These are phyloP conservation scores for Mechanitis messenoides DNA, from an alignment of 2,888 invertebrate species.

Conservation along the genomic window DNA sequence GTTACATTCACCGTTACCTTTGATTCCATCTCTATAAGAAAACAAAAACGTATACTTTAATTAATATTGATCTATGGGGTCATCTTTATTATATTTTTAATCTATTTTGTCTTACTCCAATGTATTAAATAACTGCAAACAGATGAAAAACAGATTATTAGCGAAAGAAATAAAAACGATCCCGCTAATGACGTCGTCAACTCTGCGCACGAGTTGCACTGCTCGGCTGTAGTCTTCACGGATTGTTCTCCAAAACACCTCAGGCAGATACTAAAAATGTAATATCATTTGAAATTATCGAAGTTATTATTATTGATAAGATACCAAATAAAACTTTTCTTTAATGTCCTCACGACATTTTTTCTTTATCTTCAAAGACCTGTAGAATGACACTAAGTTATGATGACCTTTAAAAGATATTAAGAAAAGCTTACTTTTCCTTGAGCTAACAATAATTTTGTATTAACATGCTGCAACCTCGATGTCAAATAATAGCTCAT, in stretches of 20 bases:
- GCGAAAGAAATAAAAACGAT: conserved; percentile 81
- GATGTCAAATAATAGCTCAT: conserved; percentile 82
- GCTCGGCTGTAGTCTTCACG: conserved; percentile 81
- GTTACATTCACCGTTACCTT: conserved; percentile 39
- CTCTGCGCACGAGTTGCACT: conserved; percentile 75
- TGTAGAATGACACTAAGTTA: no score
- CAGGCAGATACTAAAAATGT: conserved; percentile 71
- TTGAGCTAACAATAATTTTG: conserved; percentile 53
- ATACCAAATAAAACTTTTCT: no score
- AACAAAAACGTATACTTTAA: not conserved
- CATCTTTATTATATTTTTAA: not conserved
- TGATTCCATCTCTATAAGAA: conserved; percentile 43
- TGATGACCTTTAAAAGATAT: no score
- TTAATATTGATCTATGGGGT: not conserved
- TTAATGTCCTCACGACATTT: no score
- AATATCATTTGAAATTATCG: not conserved
- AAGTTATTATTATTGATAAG: not conserved
- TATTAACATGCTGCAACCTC: conserved; percentile 79
- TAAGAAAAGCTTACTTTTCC: conserved; percentile 51
- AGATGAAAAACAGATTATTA: conserved; percentile 84
- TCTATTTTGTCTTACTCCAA: conserved; percentile 73
- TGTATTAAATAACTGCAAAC: conserved; percentile 82
- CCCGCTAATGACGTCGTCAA: conserved; percentile 79
- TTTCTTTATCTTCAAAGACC: no score
- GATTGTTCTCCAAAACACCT: conserved; percentile 80